Conservation (phyloP, 2,797 vertebrate genomes). For the Takifugu rubripes region DNA sequence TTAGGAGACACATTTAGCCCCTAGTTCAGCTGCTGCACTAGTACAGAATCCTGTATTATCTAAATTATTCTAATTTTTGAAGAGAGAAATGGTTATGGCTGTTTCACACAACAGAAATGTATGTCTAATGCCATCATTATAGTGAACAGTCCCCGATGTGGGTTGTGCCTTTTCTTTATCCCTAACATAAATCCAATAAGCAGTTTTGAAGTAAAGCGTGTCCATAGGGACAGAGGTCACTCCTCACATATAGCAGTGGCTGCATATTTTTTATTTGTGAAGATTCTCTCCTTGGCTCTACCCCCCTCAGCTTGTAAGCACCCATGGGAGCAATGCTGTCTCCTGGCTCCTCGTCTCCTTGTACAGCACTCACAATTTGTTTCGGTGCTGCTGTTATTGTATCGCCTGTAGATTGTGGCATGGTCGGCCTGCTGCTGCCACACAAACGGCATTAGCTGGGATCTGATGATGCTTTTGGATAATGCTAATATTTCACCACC, state of each 20-base stretch:
- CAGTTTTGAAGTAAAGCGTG: conserved; percentile 21
- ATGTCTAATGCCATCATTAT: too few species aligned
- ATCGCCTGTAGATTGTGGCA: conserved; percentile 14
- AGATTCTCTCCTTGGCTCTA: conserved; percentile 10
- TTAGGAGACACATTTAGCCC: conserved; percentile 22
- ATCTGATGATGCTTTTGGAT: conserved; percentile 16
- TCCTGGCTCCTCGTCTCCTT: conserved; percentile 56
- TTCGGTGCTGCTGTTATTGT: conserved; percentile 35
- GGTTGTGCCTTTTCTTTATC: conserved; percentile 18
- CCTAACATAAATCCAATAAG: conserved; percentile 13
- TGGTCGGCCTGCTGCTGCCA: conserved; percentile 29
- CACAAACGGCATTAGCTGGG: conserved; percentile 26
- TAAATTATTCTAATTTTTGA: too few species aligned
- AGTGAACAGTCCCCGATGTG: conserved; percentile 4
- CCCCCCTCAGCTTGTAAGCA: conserved; percentile 36
- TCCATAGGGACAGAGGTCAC: conserved; percentile 31
- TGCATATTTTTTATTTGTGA: conserved; percentile 26
- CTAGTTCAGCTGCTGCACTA: conserved; percentile 8
- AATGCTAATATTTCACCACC: conserved; percentile 14
- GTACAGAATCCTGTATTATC: too few species aligned
- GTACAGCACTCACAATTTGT: conserved; percentile 38
- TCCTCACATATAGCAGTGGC: conserved; percentile 15
- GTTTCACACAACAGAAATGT: too few species aligned
- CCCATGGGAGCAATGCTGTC: conserved; percentile 46
- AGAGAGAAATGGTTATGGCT: too few species aligned